Conservation (phyloP, 2,888 invertebrate genomes). For the Micoletzkya japonica region DNA sequence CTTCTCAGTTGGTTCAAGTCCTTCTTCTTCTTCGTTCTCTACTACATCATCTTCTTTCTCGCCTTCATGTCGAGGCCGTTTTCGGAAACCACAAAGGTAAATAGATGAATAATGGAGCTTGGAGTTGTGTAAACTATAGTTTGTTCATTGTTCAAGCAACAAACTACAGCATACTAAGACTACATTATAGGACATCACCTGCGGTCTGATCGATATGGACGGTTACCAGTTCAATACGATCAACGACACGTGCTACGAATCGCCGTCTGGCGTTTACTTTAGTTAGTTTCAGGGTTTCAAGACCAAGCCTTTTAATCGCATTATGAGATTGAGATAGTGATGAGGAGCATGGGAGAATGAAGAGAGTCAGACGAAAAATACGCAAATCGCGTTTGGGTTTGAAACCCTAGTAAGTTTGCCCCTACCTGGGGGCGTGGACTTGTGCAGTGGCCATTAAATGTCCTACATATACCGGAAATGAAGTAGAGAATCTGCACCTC, state of each 20-base stretch:
- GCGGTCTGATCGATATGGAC: slow-evolving; percentile 20
- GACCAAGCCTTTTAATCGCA: too few relatives aligned
- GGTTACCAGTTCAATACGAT: slow-evolving; percentile 27
- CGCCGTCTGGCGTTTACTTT: background rate
- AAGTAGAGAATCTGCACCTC: too few relatives aligned
- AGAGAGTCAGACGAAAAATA: too few relatives aligned
- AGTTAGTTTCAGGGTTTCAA: background rate
- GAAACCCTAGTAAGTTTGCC: too few relatives aligned
- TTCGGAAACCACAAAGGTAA: slow-evolving; percentile 50
- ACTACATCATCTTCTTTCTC: slow-evolving; percentile 84
- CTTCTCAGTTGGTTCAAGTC: slow-evolving; percentile 65
- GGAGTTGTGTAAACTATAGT: background rate
- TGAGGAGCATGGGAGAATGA: too few relatives aligned
- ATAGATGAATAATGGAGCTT: background rate
- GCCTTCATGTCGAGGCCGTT: slow-evolving; percentile 82
- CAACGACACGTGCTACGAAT: slow-evolving; percentile 6
- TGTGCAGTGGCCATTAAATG: too few relatives aligned
- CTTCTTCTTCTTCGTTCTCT: slow-evolving; percentile 85
- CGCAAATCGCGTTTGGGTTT: too few relatives aligned
- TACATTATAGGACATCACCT: slow-evolving; percentile 26
- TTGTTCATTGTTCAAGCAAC: background rate
- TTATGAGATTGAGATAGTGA: too few relatives aligned
- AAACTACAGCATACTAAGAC: background rate
- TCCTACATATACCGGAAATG: slow-evolving; percentile 17
- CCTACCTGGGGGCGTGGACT: too few relatives aligned